Evolutionary conservation across 2,797 vertebrate species (phyloP), one percentile per base, ranked within the genome.

Genomic region (Gadopsis bispinosus): DNA sequence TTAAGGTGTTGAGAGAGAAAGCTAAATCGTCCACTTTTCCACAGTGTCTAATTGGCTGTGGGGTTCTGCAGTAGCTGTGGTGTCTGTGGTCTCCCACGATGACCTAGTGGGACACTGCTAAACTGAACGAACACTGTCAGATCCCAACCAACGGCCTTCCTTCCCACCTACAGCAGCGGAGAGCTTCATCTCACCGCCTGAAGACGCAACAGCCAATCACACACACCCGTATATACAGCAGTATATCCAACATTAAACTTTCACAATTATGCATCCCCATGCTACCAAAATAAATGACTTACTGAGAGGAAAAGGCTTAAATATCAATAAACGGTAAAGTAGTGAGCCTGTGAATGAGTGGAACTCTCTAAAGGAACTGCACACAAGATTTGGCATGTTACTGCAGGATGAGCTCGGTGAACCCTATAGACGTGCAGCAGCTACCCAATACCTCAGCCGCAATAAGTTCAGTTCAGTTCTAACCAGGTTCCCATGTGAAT

Each of bases 1-100:
- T 67, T 53, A 75, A 91, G 89, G 83, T 89, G 84, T 80, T 77
- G 71, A 84, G 69, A 72, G 62, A 86, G 78, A 79, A 89, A 26
- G 69, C 67, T 75, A 81, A 83, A 86, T 85, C 13, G 51, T 51
- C 64, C 74, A 53, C 75, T 88, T 91, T 90, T 91, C 79, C 80
- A 81, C 69, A 79, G 81, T 68, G 80, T 86, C 80, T 68, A 48
- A 77, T 71, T 79, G 82, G 70, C 73, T 77, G 75, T 22, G 56
- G 77, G 79, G 79, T 37, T 73, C 51, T 75, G 79, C 88, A 86
- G 88, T 81, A 87, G 84, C 79, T 85, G 91, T 78, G 84, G 88
- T 84, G 86, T 80, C 79, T 80, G 87, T 88, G 91, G 89, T 91
- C 82, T 88, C 78, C 81, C 83, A 70, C 35, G 73, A 75, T 80